Evolutionary conservation across 2,888 invertebrate genomes (phyloP).

Genomic region (Cerceris rybyensis): DNA sequence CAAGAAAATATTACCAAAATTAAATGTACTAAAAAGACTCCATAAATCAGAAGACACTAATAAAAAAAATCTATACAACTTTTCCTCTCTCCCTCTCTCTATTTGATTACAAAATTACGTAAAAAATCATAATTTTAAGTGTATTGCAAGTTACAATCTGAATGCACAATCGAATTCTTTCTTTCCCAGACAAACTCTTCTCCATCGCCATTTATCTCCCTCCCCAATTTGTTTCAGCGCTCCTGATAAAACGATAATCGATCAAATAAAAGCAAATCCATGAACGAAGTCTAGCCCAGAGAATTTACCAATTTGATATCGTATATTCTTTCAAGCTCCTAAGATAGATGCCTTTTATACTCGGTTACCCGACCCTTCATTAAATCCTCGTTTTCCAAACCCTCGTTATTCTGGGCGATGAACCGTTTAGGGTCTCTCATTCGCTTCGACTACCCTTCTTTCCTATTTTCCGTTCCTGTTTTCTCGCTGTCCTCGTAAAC

Average conservation of each 20-base stretch:
- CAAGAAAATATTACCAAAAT: too few relatives aligned
- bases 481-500: constrained; percentile 37
- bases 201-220: constrained; percentile 18
- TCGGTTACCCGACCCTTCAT: constrained; percentile 58
- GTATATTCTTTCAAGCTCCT: constrained; percentile 54
- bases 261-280: constrained; percentile 41
- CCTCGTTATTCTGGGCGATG: constrained; percentile 64
- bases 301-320: constrained; percentile 59
- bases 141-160: too few relatives aligned
- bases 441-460: constrained; percentile 35
- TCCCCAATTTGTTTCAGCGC: constrained; percentile 23
- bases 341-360: constrained; percentile 59
- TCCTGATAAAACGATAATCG: constrained; percentile 40
- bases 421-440: constrained; percentile 56
- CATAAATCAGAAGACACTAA: too few relatives aligned
- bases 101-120: too few relatives aligned
- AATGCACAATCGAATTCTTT: neutral
- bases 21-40: too few relatives aligned
- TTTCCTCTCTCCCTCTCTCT: too few relatives aligned
- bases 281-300: constrained; percentile 14
- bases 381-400: constrained; percentile 61
- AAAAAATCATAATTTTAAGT: too few relatives aligned
- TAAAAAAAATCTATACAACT: too few relatives aligned
- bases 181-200: neutral
- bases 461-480: constrained; percentile 26